Conservation (phyloP, 30 jellyfish, hydroid and myxozoan genomes). For the Turritopsis rubra region DNA sequence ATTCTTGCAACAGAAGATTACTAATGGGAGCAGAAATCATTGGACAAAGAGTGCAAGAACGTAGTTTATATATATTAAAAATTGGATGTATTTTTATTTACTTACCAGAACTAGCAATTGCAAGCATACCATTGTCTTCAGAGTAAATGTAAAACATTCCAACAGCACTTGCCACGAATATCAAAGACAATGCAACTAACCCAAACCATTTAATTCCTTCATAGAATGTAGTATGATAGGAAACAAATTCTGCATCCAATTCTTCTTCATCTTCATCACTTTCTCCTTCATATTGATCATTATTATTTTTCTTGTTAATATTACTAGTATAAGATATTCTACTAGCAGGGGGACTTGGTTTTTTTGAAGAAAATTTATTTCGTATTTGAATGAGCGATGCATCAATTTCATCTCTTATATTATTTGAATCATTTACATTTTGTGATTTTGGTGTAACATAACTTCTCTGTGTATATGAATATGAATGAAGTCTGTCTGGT, state of each 20-base stretch:
- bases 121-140: neutral
- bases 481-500: neutral
- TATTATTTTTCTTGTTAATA: neutral
- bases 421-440: neutral
- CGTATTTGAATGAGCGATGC: slow-evolving; percentile 17
- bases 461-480: neutral
- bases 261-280: slow-evolving; percentile 17
- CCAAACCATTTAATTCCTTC: neutral
- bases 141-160: neutral
- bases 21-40: no score
- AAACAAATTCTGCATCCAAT: slow-evolving; percentile 21
- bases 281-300: slow-evolving; percentile 17
- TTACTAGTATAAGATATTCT: neutral
- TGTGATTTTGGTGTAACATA: slow-evolving; percentile 1
- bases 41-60: no score
- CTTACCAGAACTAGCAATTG: neutral
- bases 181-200: neutral
- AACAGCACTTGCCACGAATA: neutral
- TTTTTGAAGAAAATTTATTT: slow-evolving; percentile 18
- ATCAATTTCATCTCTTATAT: slow-evolving; percentile 25
- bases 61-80: no score
- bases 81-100: no score
- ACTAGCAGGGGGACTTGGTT: slow-evolving; percentile 34
- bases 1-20: no score
- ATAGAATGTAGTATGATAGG: neutral